These are phyloP conservation scores for Brachionus plicatilis DNA, from an alignment of 1,140 invertebrate genomes.

Conservation along the genomic window DNA sequence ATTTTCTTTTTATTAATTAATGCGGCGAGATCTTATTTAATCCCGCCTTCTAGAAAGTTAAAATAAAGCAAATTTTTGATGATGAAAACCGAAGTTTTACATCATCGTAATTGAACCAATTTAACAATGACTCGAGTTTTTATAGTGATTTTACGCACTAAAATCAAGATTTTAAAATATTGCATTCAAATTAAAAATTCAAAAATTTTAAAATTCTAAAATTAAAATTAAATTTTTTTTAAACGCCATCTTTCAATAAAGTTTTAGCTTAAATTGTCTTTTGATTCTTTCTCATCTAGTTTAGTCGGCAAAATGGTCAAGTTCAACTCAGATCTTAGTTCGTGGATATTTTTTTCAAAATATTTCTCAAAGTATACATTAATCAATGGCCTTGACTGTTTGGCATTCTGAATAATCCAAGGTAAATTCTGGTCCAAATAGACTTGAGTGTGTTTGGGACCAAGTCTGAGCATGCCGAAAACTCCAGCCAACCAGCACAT, in stretches of 20 bases:
- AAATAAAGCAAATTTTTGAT: slow-evolving; percentile 41
- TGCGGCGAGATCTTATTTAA: slow-evolving; percentile 21
- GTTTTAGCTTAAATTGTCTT: neutral
- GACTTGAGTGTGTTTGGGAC: slow-evolving; percentile 71
- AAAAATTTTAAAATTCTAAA: neutral
- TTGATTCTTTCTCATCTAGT: neutral
- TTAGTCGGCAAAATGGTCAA: slow-evolving; percentile 42
- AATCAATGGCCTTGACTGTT: slow-evolving; percentile 69
- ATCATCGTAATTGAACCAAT: neutral
- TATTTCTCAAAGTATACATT: slow-evolving; percentile 85
- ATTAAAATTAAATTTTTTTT: too few species aligned
- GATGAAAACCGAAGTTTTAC: slow-evolving; percentile 16
- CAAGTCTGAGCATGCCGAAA: slow-evolving; percentile 55
- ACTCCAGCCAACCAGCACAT: slow-evolving; percentile 55
- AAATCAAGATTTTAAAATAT: neutral
- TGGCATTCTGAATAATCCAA: slow-evolving; percentile 78
- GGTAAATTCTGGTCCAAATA: slow-evolving; percentile 75
- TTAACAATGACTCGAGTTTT: neutral
- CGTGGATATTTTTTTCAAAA: slow-evolving; percentile 78
- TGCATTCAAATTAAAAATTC: neutral
- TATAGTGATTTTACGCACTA: slow-evolving; percentile 39
- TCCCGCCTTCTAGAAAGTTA: slow-evolving; percentile 38
- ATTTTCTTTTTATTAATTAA: neutral
- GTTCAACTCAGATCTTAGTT: slow-evolving; percentile 63
- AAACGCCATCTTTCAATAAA: neutral